Conservation (phyloP, 2,113 vertebrate genomes). For the Stictonetta naevosa region DNA sequence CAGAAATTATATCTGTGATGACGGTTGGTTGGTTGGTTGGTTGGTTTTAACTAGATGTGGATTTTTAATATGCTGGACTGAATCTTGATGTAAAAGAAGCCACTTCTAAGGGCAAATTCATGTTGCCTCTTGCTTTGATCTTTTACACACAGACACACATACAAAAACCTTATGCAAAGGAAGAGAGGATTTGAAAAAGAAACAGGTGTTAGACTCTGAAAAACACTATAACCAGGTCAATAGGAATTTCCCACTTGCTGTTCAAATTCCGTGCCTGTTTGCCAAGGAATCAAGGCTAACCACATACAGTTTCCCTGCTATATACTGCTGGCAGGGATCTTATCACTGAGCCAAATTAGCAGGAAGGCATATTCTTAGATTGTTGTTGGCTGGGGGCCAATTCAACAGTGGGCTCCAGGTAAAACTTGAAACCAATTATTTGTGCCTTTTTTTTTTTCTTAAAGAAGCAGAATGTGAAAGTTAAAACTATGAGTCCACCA, state of each 20-base stretch:
- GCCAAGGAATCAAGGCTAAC: conserved; percentile 4
- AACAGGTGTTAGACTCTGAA: background rate
- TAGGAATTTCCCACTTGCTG: conserved; percentile 20
- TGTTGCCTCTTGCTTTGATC: background rate
- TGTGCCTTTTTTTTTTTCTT: background rate
- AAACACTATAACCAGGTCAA: background rate
- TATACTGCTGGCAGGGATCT: background rate
- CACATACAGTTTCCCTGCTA: background rate
- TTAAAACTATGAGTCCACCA: background rate
- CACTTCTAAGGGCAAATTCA: background rate
- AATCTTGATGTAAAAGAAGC: background rate
- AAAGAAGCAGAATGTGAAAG: background rate
- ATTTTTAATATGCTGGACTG: background rate
- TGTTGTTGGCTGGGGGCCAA: background rate
- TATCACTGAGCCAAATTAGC: conserved; percentile 9
- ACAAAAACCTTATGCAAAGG: background rate
- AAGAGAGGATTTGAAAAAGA: background rate
- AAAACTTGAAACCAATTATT: background rate
- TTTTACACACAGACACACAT: background rate
- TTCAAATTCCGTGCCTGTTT: background rate
- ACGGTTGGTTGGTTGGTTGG: background rate
- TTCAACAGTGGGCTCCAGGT: background rate
- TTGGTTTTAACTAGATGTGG: background rate
- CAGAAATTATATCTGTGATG: background rate
- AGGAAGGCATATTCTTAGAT: background rate